Conservation (phyloP, 2,888 invertebrate genomes). For the Scaptomyza flava region DNA sequence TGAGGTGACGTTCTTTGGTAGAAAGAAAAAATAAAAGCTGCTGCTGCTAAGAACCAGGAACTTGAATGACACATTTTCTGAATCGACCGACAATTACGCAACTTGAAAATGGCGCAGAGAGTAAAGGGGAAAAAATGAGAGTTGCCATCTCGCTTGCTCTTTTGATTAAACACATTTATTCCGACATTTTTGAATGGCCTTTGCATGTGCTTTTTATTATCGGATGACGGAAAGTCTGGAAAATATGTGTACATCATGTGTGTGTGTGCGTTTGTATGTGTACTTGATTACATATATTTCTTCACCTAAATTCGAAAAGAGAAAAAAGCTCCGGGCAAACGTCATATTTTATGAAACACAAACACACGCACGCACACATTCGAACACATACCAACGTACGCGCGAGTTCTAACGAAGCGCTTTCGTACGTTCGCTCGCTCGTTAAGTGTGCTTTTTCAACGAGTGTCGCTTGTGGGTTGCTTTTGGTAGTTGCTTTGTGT, state of each 20-base stretch:
- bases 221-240: slow-evolving; percentile 66
- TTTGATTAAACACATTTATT: slow-evolving; percentile 48
- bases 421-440: slow-evolving; percentile 38
- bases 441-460: slow-evolving; percentile 58
- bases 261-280: slow-evolving; percentile 36
- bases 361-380: slow-evolving; percentile 16
- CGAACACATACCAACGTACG: slow-evolving; percentile 28
- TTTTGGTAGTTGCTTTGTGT: slow-evolving; percentile 66
- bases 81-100: slow-evolving; percentile 74
- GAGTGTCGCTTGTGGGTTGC: slow-evolving; percentile 52
- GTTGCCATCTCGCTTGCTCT: slow-evolving; percentile 43
- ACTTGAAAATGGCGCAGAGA: slow-evolving; percentile 69
- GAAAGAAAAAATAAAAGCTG: slow-evolving; percentile 22
- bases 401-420: slow-evolving; percentile 70
- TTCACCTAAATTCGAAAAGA: slow-evolving; percentile 61
- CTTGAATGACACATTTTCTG: slow-evolving; percentile 80
- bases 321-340: slow-evolving; percentile 66
- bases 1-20: slow-evolving; percentile 5
- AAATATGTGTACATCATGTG: slow-evolving; percentile 44
- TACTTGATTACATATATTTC: slow-evolving; percentile 49
- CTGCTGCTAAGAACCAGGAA: slow-evolving; percentile 49
- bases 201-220: slow-evolving; percentile 74
- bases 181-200: slow-evolving; percentile 64
- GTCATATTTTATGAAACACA: slow-evolving; percentile 75
- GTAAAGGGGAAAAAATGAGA: slow-evolving; percentile 29